These are phyloP conservation scores for Nomada flava DNA, from an alignment of 2,888 invertebrate genomes.

Conservation along the genomic window DNA sequence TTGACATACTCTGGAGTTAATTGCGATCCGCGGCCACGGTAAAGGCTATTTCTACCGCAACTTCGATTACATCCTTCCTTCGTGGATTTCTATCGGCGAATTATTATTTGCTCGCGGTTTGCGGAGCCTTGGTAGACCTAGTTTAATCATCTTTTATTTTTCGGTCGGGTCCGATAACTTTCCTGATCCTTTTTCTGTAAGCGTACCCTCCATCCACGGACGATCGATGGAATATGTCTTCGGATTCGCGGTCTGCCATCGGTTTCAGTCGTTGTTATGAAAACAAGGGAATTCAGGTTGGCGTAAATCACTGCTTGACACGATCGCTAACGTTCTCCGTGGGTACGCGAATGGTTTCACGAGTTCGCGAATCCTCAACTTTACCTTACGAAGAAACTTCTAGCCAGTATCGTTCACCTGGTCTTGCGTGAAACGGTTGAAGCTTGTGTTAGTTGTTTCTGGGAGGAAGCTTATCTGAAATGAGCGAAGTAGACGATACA, in stretches of 20 bases:
- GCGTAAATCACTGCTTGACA: constrained; percentile 1
- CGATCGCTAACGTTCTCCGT: constrained; percentile 11
- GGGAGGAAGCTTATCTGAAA: background rate
- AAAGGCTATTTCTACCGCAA: constrained; percentile 24
- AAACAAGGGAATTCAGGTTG: constrained; percentile 19
- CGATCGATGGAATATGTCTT: background rate
- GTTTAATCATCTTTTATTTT: background rate
- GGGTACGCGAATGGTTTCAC: constrained; percentile 20
- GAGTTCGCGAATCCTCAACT: constrained; percentile 36
- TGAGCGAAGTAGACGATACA: background rate
- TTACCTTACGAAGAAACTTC: constrained; percentile 38
- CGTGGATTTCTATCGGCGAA: background rate
- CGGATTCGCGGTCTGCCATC: background rate
- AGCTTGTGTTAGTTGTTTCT: background rate
- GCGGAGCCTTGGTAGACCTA: background rate
- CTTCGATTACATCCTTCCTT: background rate
- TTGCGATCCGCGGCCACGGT: constrained; percentile 47
- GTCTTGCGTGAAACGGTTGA: background rate
- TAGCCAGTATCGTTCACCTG: constrained; percentile 17
- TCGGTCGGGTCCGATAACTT: background rate
- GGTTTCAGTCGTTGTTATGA: constrained; percentile 21
- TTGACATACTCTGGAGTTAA: constrained; percentile 43
- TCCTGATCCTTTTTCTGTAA: background rate
- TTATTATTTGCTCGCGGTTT: background rate
- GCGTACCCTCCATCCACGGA: no score